Evolutionary conservation across 2,113 vertebrate genomes (phyloP), one percentile per base, ranked within the genome.

Genomic region (Microcebus murinus): DNA sequence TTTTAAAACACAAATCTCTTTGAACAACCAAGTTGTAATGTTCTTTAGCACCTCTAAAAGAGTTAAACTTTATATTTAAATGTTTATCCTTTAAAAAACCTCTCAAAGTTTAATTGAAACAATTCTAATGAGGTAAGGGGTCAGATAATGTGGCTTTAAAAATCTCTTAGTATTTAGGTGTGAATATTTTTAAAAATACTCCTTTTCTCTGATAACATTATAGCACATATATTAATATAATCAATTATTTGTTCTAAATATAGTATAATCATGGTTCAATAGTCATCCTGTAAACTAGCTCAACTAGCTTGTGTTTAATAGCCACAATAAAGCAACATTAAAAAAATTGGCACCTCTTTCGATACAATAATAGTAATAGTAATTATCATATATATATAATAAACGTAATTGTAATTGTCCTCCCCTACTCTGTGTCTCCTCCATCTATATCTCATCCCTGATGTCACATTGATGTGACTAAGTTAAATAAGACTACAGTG

Each of bases 41-140:
- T 74, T 70, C 12, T 87, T 86, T 82, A 59, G 10, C 39, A 74
- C 0, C 15, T 90, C 11, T 55, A 34, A 87, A 91, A 79, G 25
- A 84, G 42, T 34, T 92, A 85, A 89, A 14, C 18, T 73, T 92
- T 81, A 55, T 65, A 55, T 42, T 93, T 71, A 95, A 85, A 70
- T 65, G 34, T 68, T 85, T 85, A 91, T 8, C 45, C 25, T 83
- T 90, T 48, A 90, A 81, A 93, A 39, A 29, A 63, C 0, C 34
- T 93, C 10, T 45, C 34, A 50, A 36, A 68, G 2, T 68, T 23
- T 71, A 77, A 55, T 27, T 20, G 50, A 87, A 3, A n/a, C 10
- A 91, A 13, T 74, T 96, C 29, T 88, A 91, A 84, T 31, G 17
- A 88, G 3, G 17, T 59, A 94, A 80, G 25, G 6, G 17, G 8